Evolutionary conservation across 1,140 invertebrate genomes (phyloP), one percentile per base, ranked within the genome.

Genomic region (Pachyrhynchus sulphureomaculatus): DNA sequence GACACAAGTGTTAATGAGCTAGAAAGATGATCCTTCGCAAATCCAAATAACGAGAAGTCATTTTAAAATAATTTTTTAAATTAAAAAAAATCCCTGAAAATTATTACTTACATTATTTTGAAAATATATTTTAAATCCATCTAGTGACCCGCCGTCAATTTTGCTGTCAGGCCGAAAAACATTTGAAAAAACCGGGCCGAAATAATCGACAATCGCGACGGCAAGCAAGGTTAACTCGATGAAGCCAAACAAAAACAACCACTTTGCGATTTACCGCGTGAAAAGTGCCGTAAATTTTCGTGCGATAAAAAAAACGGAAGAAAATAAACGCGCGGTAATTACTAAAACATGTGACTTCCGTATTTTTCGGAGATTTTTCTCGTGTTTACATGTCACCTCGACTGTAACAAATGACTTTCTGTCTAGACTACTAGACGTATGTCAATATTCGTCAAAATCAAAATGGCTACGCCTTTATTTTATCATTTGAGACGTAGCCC

Each of bases 401-500:
- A 62, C 66, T 59, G 68, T 75, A 69, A 76, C 72, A 76, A 76
- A 76, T 76, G 75, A 76, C 69, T 73, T 70, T 73, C 73, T 74
- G 75, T 76, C 75, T 76, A 76, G 75, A 76, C 75, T 72, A 52
- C 64, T 68, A 73, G 74, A 76, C 75, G 73, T 74, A 74, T 76
- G 75, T 76, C 75, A 76, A 76, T 76, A 75, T 76, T 76, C 75
- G 75, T 76, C 75, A 76, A 75, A 73, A 72, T 71, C 73, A 76
- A 76, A 74, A 76, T 76, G 75, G 75, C 75, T 75, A 76, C 72
- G 73, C 75, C 74, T 75, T 74, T 75, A 68, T 64, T 64, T 63
- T 54, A 24, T 58, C 26, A 74, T 47, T 47, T 26, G 21, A 9
- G 68, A 72, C 72, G 29, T 13, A 45, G 49, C 55, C 32, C 29